Conservation (phyloP, 2,113 vertebrate genomes). For the Raja brachyura region DNA sequence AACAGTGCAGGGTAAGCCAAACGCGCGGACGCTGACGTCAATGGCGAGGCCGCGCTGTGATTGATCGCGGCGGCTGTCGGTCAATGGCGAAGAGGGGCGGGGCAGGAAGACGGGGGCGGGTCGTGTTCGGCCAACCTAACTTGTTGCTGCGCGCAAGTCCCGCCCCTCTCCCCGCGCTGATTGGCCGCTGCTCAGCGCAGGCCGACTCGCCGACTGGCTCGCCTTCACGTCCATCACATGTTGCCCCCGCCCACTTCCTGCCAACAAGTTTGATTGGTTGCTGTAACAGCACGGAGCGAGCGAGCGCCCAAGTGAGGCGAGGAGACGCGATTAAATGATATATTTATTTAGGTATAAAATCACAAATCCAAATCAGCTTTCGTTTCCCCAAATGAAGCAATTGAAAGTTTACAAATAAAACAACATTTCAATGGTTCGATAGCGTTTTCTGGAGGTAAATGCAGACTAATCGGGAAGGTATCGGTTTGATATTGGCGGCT, state of each 20-base stretch:
- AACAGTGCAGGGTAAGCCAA: slow-evolving; percentile 16
- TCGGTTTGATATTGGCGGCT: background rate
- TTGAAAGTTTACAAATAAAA: background rate
- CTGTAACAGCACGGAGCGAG: background rate
- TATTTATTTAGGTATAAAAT: background rate
- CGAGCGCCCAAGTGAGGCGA: background rate
- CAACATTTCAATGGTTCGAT: background rate
- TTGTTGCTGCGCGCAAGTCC: background rate
- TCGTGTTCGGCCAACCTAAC: background rate
- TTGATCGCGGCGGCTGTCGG: background rate
- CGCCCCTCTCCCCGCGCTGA: background rate
- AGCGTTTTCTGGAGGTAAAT: background rate
- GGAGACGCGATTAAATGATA: background rate
- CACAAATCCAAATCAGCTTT: background rate
- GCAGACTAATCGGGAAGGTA: slow-evolving; percentile 1
- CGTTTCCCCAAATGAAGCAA: background rate
- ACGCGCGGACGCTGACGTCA: background rate
- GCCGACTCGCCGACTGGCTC: background rate
- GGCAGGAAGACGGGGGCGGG: background rate
- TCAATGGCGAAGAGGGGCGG: background rate
- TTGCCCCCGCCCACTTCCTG: background rate
- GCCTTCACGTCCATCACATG: background rate
- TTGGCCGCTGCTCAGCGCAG: background rate
- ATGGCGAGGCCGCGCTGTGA: background rate
- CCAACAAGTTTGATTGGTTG: slow-evolving; percentile 3